Conservation (phyloP, 2,888 invertebrate genomes). For the Parthenolecanium corni region DNA sequence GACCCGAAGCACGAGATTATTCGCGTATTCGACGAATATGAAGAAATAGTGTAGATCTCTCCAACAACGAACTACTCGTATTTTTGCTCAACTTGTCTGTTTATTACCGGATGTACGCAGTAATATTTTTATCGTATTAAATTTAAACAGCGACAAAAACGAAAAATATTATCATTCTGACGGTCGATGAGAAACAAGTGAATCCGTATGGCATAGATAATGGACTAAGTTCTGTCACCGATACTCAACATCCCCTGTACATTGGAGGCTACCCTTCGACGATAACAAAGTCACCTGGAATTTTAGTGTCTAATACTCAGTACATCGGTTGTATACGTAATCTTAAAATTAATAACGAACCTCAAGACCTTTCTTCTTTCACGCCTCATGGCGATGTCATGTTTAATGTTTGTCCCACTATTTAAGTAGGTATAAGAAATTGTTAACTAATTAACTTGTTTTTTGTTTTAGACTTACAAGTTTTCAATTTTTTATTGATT, state of each 20-base stretch:
- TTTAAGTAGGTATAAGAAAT: constrained; percentile 40
- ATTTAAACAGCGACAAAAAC: constrained; percentile 78
- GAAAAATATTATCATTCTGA: constrained; percentile 77
- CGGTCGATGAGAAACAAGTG: constrained; percentile 68
- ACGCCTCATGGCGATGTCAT: constrained; percentile 61
- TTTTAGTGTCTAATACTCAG: constrained; percentile 51
- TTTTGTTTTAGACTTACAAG: too few species aligned
- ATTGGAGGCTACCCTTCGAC: constrained; percentile 71
- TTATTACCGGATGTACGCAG: too few species aligned
- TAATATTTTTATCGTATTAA: too few species aligned
- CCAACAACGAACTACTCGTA: too few species aligned
- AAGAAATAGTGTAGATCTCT: too few species aligned
- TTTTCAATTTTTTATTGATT: too few species aligned
- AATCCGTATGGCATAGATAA: constrained; percentile 55
- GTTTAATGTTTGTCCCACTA: constrained; percentile 66
- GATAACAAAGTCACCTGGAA: constrained; percentile 47
- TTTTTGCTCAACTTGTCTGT: too few species aligned
- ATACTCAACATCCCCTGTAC: constrained; percentile 74
- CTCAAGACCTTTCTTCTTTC: constrained; percentile 45
- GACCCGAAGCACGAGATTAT: too few species aligned
- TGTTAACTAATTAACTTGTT: too few species aligned
- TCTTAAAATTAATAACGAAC: constrained; percentile 50
- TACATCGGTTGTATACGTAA: constrained; percentile 72
- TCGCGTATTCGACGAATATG: too few species aligned
- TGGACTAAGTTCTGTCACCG: constrained; percentile 53